Base-by-base conservation (phyloP, 2,888 invertebrate species). In the Physocephala rufipes region DNA sequence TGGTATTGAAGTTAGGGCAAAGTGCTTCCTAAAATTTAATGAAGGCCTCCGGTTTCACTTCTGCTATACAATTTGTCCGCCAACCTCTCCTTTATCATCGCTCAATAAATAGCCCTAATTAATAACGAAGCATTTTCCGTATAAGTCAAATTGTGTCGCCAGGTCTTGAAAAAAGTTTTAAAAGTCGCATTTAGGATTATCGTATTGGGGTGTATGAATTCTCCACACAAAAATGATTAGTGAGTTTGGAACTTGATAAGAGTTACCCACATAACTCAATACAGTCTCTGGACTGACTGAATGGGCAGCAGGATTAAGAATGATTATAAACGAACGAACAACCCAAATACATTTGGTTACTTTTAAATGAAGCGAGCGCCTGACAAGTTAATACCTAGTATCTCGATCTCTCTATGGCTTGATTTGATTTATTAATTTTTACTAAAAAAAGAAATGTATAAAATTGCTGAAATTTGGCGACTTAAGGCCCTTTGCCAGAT, bases 51-150 rank as follows among this genome's bases (percentile, higher is more conserved):
- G 49, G 30, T 30, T 43, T 26, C 49, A 4, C 9, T 9, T 36
- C 36, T 21, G 9, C 21, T 19, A n/a, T 26, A 21, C 43, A 12
- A 15, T 21, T 28, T 49, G 24, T 21, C 47, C 24, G 9, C 26
- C 36, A 49, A 19, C 21, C 45, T 53, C 45, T 67, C 15, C 51
- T 45, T 43, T 21, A 7, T 71, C 70, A 58, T n/a, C n/a, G n/a
- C 62, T 24, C 59, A 71, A 74, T 79, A 83, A 83, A 83, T 84
- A 83, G 83, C 83, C 80, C 81, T 84, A 85, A 84, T 84, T 84
- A 85, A 85, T 84, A 85, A 85, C 83, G 84, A 82, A 80, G 83
- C 81, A 84, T 85, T 84, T 83, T 80, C 82, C 80, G 77, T 82
- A 84, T 80, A 78, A 78, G 76, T 78, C 76, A 76, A 43, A 30